Evolutionary conservation across 1,140 invertebrate species (phyloP), one percentile per base, ranked within the genome.

Genomic region (Pogonomyrmex barbatus): DNA sequence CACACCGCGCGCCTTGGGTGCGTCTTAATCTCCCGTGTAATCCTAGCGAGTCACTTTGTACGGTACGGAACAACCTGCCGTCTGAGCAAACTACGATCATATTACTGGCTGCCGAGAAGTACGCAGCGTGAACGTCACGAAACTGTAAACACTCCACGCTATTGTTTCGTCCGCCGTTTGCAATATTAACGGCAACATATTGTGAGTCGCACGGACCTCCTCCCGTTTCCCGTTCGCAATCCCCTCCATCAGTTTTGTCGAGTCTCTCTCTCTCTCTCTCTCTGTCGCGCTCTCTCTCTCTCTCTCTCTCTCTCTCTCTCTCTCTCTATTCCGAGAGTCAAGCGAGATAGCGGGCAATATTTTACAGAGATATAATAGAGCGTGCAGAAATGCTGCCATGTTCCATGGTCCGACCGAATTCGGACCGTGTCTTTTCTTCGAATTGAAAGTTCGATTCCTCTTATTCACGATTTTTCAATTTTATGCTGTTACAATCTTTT

Each of bases 41-140:
- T 85, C 82, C 82, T 78, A 63, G 45, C 73, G 58, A 76, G 73
- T 85, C 82, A 85, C 82, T 85, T 85, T 85, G 82, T 78, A 63
- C 71, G 4, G 58, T 9, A n/a, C 42, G 60, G 45, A 33, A 24
- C 77, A 58, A 30, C 67, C 65, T 82, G 54, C 60, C 82, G 73
- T 78, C 82, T 76, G 82, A 85, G 71, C 56, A 85, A 85, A 85
- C 82, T 84, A 24, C 82, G 56, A 85, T 78, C 73, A 14, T 45
- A 78, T 73, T 12, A 78, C 82, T 83, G 33, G 36, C 62, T 68
- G 79, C 70, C 33, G n/a, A 9, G 14, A 12, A 2, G 14, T 36
- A 36, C n/a, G 12, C 47, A 52, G 45, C 67, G 33, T 47, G 54
- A 82, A 82, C 6, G 52, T 60, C 42, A 30, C 67, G 67, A 73